phyloP scores from a whole-genome alignment of 2,797 vertebrate species.

The Agapornis canus region DNA sequence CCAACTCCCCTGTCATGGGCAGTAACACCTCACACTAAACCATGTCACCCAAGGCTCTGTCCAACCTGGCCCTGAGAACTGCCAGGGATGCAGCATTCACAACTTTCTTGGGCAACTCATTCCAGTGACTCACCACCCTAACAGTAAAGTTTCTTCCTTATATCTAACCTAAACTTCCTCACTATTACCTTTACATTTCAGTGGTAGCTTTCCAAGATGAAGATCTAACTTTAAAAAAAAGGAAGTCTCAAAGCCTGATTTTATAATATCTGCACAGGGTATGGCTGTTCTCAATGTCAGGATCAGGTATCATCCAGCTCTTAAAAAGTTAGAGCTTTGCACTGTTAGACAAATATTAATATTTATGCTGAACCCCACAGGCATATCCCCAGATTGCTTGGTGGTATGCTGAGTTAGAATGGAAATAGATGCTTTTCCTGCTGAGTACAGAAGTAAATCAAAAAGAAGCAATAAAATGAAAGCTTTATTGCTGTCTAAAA shows the following conservation, averaged over 20 bases:
- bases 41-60: background rate
- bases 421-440: background rate
- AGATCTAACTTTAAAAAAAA: background rate
- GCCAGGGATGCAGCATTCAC: background rate
- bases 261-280: background rate
- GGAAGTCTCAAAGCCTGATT: background rate
- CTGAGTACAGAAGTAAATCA: slow-evolving; percentile 29
- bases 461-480: slow-evolving; percentile 44
- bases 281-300: background rate
- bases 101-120: background rate
- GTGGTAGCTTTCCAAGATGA: background rate
- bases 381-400: background rate
- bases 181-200: background rate
- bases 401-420: background rate
- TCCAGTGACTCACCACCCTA: background rate
- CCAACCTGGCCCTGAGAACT: background rate
- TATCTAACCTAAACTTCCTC: background rate
- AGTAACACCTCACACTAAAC: background rate
- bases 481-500: slow-evolving; percentile 1
- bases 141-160: background rate
- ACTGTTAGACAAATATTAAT: background rate
- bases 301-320: background rate
- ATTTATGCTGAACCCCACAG: slow-evolving; percentile 3
- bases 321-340: background rate
- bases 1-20: background rate